Evolutionary conservation across 2,888 invertebrate genomes (phyloP), one percentile per base, ranked within the genome.

Genomic region (Metellina segmentata): DNA sequence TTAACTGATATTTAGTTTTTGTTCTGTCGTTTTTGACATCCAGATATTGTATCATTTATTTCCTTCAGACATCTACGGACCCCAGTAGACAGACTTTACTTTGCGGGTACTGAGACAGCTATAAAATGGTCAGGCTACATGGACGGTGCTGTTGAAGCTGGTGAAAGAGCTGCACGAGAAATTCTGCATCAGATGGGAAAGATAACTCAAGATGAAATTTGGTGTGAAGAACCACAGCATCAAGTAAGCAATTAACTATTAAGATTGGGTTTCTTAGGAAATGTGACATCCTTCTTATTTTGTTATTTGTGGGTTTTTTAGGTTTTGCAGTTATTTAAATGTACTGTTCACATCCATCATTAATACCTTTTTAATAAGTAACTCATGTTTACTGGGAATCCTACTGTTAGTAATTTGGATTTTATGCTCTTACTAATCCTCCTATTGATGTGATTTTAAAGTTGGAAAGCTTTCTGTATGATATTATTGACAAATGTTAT

Each of bases 81-180:
- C 69, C 94, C 95, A 6, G 89, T 94, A 8, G 94, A 94, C 7
- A 93, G 94, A 11, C 61, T 94, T 9, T 93, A 93, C 86, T 94
- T 94, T 88, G 94, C 94, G 9, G 94, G 94, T 49, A 94, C 94
- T 9, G 94, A 94, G 81, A 94, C 94, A 13, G 93, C 94, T 1
- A 90, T 78, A 9, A 72, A 93, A 13, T 94, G 94, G 94, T 93
- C 93, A 34, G 94, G 94, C n/a, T 94, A 94, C 71, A 94, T 94
- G 86, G 94, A 94, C 69, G 94, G 94, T 19, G 94, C 93, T 4
- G 92, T 94, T 19, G 92, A 93, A 78, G 93, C 94, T 1, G 94
- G 94, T 6, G 94, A 94, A 86, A 81, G 94, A 81, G 94, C 94
- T n/a, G 94, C 94, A 20, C 77, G 94, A 49, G 94, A 94, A 90